Evolutionary conservation across 1,140 invertebrate genomes (phyloP).

Genomic region (Amyelois transitella): DNA sequence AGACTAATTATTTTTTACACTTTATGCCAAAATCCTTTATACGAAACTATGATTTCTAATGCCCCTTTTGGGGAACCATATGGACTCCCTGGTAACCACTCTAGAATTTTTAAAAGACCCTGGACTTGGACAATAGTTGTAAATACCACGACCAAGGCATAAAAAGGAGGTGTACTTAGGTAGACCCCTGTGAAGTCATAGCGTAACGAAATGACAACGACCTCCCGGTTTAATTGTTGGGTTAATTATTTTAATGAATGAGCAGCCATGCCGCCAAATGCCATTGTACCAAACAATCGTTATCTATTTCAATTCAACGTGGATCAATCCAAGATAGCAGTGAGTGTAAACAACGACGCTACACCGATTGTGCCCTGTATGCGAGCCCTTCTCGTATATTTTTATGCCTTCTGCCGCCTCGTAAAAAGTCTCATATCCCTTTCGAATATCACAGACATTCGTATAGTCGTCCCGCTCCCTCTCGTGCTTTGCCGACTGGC

Average conservation of each 20-base stretch:
- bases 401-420: conserved; percentile 41
- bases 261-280: conserved; percentile 25
- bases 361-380: conserved; percentile 41
- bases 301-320: conserved; percentile 49
- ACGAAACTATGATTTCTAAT: too few species aligned
- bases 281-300: conserved; percentile 29
- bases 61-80: too few species aligned
- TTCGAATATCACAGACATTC: conserved; percentile 4
- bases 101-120: too few species aligned
- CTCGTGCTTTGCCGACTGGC: conserved; percentile 29
- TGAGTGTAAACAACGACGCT: conserved; percentile 27
- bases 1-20: too few species aligned
- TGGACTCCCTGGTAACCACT: too few species aligned
- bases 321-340: conserved; percentile 45
- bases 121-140: too few species aligned
- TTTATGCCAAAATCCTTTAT: too few species aligned
- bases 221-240: conserved; percentile 45
- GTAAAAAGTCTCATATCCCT: conserved; percentile 25
- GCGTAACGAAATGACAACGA: conserved; percentile 34
- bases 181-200: conserved; percentile 2
- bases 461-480: conserved; percentile 33
- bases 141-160: too few species aligned
- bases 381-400: conserved; percentile 53
- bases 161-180: too few species aligned
- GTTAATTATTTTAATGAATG: conserved; percentile 56